These are phyloP conservation scores for Loripinus fragilis DNA, from an alignment of 2,888 invertebrate genomes.

Conservation along the genomic window DNA sequence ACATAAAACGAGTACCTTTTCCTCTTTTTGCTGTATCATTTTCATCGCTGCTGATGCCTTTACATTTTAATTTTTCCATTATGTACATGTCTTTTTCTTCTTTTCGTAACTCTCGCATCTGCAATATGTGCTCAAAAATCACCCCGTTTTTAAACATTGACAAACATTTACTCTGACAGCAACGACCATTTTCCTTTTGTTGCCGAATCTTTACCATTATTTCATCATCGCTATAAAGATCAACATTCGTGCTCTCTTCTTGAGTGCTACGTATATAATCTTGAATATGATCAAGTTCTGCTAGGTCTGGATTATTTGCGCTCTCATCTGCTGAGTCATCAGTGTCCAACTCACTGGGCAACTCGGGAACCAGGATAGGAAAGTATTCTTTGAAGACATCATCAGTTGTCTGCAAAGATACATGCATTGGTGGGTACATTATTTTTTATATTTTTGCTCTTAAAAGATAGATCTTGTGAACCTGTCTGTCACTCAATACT, in stretches of 20 bases:
- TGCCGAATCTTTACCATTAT: not conserved
- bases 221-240: not conserved
- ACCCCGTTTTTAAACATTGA: not conserved
- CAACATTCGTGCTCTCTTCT: not conserved
- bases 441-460: too few species aligned
- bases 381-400: not conserved
- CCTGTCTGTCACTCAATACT: too few species aligned
- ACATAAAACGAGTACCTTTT: not conserved
- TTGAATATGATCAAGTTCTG: not conserved
- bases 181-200: not conserved
- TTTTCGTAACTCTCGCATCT: not conserved
- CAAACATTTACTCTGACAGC: not conserved
- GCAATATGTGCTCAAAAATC: not conserved
- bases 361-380: not conserved
- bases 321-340: not conserved
- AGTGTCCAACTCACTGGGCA: too few species aligned
- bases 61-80: conserved; percentile 6
- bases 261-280: not conserved
- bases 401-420: not conserved
- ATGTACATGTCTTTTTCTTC: conserved; percentile 5
- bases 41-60: not conserved
- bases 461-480: too few species aligned
- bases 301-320: not conserved
- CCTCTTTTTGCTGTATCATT: not conserved
- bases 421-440: too few species aligned